Base-by-base conservation (phyloP, 2,888 invertebrate genomes). In the Synanthedon vespiformis region DNA sequence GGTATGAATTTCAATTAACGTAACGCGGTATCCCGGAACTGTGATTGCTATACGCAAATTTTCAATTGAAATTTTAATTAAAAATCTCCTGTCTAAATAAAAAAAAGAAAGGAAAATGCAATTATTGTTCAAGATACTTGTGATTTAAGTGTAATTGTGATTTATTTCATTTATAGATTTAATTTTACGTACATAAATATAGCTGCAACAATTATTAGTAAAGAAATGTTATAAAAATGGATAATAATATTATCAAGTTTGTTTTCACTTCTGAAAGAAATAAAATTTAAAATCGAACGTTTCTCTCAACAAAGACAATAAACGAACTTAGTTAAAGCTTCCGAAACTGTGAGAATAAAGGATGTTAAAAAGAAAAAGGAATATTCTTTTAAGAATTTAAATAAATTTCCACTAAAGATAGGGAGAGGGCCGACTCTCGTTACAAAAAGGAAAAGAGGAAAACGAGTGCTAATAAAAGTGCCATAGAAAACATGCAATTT, bases 1-100 rank as follows among this genome's bases (percentile, higher is more conserved):
- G 72, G 77, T 76, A 76, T 75, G 74, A 70, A 77, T 84, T 84
- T 80, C 80, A 82, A 85, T 86, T 81, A 86, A 77, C 72, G 44
- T 44, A 44, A 74, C 44, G 44, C 44, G 44, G 44, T 34, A 34
- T 34, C 34, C 34, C 34, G 34, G 34, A 34, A 34, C n/a, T 18
- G 27, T 49, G 49, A 49, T 49, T 49, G 50, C 6, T 40, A 13
- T 50, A 13, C 10, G 14, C n/a, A 40, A 50, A 34, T 34, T 40
- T 40, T 6, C 40, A 5, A 14, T 5, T 40, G 50, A 40, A 50
- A 50, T 13, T 40, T 16, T 34, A 34, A 34, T 34, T 34, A 34
- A 34, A 34, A 34, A 34, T 34, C 34, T 34, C 1, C 34, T 10
- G 6, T 34, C 6, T 10, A 34, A 34, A 34, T 34, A 34, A 34